These are phyloP conservation scores for Catagonus wagneri DNA, from an alignment of 2,113 vertebrate genomes.

Conservation along the genomic window DNA sequence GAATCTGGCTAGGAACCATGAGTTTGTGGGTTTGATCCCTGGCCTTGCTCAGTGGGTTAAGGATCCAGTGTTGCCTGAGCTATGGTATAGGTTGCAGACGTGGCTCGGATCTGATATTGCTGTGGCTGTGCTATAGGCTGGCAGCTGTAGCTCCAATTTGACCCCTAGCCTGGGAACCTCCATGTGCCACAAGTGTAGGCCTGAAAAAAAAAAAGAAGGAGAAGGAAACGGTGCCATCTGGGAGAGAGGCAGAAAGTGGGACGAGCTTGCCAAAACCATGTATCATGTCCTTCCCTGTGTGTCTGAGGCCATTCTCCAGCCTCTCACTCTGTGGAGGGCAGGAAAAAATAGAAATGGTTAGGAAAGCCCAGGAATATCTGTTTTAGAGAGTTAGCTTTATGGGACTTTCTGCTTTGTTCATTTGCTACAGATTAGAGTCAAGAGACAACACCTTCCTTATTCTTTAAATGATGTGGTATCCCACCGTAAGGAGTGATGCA, in stretches of 20 bases:
- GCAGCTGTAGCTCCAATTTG: no score
- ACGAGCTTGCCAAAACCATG: not conserved
- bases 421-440: conserved; percentile 17
- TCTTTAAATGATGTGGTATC: not conserved
- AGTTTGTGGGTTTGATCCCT: no score
- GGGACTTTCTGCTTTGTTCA: not conserved
- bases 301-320: not conserved
- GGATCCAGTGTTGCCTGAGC: no score
- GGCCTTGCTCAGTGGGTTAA: no score
- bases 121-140: no score
- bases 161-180: no score
- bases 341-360: not conserved
- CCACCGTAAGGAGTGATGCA: not conserved
- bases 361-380: not conserved
- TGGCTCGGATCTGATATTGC: no score
- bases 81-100: no score
- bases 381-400: not conserved
- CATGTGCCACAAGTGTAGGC: no score
- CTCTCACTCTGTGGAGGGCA: not conserved
- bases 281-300: not conserved
- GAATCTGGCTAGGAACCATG: no score
- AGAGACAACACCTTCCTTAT: not conserved
- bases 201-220: no score
- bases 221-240: not conserved
- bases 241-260: not conserved